Evolutionary conservation across 2,797 vertebrate species (phyloP).

Genomic region (Pelodytes ibericus): DNA sequence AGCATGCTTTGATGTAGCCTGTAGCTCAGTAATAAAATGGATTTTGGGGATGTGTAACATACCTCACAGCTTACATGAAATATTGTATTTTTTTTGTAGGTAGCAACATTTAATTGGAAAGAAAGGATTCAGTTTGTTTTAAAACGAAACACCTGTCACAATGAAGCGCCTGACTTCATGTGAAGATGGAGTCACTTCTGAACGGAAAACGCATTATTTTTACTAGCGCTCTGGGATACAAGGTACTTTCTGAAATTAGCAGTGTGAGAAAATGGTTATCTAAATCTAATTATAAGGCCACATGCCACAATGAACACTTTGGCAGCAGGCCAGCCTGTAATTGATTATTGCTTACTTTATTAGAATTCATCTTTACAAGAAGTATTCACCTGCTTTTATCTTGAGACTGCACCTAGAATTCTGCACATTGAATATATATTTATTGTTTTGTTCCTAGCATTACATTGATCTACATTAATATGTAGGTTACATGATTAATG

Average conservation of each 20-base stretch:
- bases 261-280: background rate
- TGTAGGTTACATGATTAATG: conserved; percentile 9
- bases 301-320: background rate
- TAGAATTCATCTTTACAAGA: background rate
- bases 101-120: background rate
- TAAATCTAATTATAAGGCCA: background rate
- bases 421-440: too few relatives aligned
- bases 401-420: background rate
- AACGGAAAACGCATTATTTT: conserved; percentile 18
- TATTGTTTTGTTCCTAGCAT: too few relatives aligned
- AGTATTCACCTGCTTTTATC: too few relatives aligned
- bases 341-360: background rate
- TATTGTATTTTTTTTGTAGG: conserved; percentile 2
- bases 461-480: conserved; percentile 1
- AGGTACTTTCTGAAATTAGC: conserved; percentile 47
- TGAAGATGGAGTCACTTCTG: conserved; percentile 23
- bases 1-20: too few relatives aligned
- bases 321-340: background rate
- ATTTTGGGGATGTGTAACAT: too few relatives aligned
- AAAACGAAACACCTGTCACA: conserved; percentile 1
- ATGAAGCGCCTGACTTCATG: conserved; percentile 30
- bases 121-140: background rate
- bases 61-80: background rate
- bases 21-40: too few relatives aligned
- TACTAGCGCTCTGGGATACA: conserved; percentile 44